Percentiles rank a stretch among this genome's conserved stretches.
Conservation (phyloP, 2,888 invertebrate genomes). For the Rambutsinella grinnellia region DNA sequence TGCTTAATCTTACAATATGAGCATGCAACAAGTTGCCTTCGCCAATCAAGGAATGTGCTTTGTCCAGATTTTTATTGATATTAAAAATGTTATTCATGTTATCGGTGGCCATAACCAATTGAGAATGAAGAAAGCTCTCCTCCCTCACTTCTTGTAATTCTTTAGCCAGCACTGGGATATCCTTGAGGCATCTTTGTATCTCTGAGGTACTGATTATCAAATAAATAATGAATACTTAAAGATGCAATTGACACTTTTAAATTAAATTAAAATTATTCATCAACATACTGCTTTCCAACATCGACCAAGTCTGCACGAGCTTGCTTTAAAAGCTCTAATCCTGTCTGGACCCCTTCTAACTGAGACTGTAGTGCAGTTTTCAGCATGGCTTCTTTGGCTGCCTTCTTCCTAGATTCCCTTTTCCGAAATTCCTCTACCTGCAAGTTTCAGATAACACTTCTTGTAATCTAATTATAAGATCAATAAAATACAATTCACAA, state of each 20-base stretch:
- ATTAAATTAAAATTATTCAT: neutral
- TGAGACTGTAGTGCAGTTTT: constrained; percentile 99
- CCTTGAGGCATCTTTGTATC: constrained; percentile 80
- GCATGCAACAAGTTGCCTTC: constrained; percentile 96
- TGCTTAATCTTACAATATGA: constrained; percentile 77
- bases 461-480: neutral
- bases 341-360: constrained; percentile 94
- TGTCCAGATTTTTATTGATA: constrained; percentile 95
- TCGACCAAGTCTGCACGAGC: constrained; percentile 85
- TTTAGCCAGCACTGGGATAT: constrained; percentile 84
- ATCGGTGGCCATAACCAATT: constrained; percentile 97
- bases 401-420: constrained; percentile 82
- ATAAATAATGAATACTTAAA: constrained; percentile 1
- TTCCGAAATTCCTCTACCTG: constrained; percentile 84
- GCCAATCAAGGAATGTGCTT: constrained; percentile 92
- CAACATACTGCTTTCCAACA: constrained; percentile 78
- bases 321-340: constrained; percentile 88
- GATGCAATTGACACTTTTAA: neutral
- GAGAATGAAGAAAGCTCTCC: constrained; percentile 95
- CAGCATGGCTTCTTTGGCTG: constrained; percentile 92
- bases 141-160: constrained; percentile 88
- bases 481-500: no score
- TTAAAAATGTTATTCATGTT: constrained; percentile 98
- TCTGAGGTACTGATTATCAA: constrained; percentile 84
- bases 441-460: neutral